phyloP scores from a whole-genome alignment of 2,888 invertebrate genomes.

The Nomada ruficornis region DNA sequence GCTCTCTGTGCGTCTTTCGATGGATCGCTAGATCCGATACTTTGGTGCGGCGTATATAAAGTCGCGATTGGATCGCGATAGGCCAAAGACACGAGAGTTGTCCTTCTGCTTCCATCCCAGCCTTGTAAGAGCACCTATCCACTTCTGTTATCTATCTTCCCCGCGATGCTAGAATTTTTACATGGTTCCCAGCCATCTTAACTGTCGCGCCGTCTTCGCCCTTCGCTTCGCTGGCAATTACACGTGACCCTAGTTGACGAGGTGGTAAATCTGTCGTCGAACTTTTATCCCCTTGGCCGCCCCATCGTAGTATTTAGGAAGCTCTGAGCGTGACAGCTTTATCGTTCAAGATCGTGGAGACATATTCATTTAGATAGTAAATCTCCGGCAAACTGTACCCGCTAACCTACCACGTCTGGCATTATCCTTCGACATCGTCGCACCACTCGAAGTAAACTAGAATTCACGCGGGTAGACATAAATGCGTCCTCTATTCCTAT shows the following conservation, averaged over 20 bases:
- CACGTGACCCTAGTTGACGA: slow-evolving; percentile 23
- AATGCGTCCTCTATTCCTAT: background rate
- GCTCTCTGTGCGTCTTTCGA: background rate
- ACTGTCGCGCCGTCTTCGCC: slow-evolving; percentile 15
- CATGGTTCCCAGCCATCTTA: slow-evolving; percentile 2
- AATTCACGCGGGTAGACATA: background rate
- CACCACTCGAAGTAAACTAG: slow-evolving; percentile 29
- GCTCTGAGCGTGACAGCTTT: slow-evolving; percentile 60
- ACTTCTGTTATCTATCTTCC: background rate
- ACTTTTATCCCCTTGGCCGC: slow-evolving; percentile 52
- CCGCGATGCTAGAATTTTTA: slow-evolving; percentile 9
- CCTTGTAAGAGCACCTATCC: slow-evolving; percentile 10
- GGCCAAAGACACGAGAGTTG: background rate
- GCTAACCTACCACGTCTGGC: slow-evolving; percentile 24
- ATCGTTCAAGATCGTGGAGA: slow-evolving; percentile 44
- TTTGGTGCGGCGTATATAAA: too few relatives aligned
- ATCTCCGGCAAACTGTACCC: slow-evolving; percentile 33
- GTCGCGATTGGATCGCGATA: too few relatives aligned
- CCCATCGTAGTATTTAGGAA: slow-evolving; percentile 45
- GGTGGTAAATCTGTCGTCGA: slow-evolving; percentile 54
- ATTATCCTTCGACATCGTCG: slow-evolving; percentile 23
- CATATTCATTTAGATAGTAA: slow-evolving; percentile 53
- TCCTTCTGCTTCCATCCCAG: background rate
- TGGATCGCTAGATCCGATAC: background rate
- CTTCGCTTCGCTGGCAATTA: slow-evolving; percentile 55